Percentiles rank a stretch among this genome's conserved stretches.
Conservation (phyloP, 35 echinoderm and acorn worm genomes). For the Chiridota heheva region DNA sequence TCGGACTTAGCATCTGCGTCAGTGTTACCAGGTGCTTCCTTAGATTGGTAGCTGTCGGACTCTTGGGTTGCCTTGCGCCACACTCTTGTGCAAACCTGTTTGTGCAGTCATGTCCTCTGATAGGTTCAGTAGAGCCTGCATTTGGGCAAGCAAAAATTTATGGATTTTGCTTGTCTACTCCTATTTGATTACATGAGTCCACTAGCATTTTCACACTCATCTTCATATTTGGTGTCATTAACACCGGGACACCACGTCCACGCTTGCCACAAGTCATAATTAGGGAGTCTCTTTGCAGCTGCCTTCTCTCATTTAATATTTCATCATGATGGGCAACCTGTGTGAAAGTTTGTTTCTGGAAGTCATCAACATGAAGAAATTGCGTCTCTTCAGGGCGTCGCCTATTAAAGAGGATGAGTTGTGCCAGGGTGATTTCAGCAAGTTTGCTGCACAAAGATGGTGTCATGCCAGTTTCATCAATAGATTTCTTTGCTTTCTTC, state of each 20-base stretch:
- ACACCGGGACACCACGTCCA: neutral
- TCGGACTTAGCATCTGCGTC: constrained; percentile 16
- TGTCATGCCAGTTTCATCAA: constrained; percentile 7
- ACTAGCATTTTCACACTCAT: neutral
- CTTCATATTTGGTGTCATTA: constrained; percentile 24
- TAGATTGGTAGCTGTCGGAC: constrained; percentile 18
- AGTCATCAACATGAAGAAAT: constrained; percentile 25
- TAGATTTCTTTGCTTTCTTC: constrained; percentile 10
- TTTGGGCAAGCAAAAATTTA: constrained; percentile 22
- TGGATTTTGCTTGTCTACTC: constrained; percentile 1
- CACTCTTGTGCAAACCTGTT: neutral
- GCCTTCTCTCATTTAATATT: constrained; percentile 7
- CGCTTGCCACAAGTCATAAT: constrained; percentile 31
- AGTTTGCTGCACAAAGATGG: constrained; percentile 1
- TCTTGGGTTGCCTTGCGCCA: constrained; percentile 20
- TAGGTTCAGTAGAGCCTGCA: neutral
- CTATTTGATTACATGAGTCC: constrained; percentile 13
- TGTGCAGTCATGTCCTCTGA: neutral
- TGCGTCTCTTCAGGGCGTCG: constrained; percentile 46
- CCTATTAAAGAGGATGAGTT: constrained; percentile 45
- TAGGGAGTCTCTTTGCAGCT: constrained; percentile 7
- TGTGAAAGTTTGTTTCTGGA: neutral
- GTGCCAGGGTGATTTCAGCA: constrained; percentile 32
- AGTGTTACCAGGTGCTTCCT: constrained; percentile 44
- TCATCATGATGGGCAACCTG: constrained; percentile 13